These are phyloP conservation scores for Mus caroli DNA, from an alignment of 2,797 vertebrate species.

Conservation along the genomic window DNA sequence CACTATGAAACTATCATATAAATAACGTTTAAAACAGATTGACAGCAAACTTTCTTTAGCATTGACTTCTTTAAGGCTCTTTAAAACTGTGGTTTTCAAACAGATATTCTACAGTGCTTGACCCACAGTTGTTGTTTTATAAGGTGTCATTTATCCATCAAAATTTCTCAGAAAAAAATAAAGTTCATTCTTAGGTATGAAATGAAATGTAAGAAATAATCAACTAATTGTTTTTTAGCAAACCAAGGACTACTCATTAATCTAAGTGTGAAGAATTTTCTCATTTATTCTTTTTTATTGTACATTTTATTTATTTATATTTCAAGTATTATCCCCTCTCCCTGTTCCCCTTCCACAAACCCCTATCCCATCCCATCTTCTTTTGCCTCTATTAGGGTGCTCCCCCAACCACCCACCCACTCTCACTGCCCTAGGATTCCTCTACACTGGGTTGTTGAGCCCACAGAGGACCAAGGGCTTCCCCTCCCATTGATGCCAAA, in stretches of 20 bases:
- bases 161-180: background rate
- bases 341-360: too few relatives aligned
- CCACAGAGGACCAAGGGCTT: too few relatives aligned
- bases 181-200: constrained; percentile 26
- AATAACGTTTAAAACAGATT: background rate
- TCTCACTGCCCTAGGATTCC: too few relatives aligned
- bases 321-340: too few relatives aligned
- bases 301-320: background rate
- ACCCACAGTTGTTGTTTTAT: background rate
- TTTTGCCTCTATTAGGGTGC: too few relatives aligned
- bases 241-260: background rate
- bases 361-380: too few relatives aligned
- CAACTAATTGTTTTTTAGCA: background rate
- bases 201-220: background rate
- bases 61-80: background rate
- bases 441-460: too few relatives aligned
- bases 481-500: too few relatives aligned
- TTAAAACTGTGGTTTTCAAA: background rate
- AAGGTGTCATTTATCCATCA: background rate
- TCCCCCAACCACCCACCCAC: too few relatives aligned
- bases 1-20: background rate
- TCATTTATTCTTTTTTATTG: background rate
- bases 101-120: background rate
- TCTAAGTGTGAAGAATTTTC: background rate
- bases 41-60: background rate